Conservation (phyloP, 2,113 vertebrate species). For the Caretta caretta region DNA sequence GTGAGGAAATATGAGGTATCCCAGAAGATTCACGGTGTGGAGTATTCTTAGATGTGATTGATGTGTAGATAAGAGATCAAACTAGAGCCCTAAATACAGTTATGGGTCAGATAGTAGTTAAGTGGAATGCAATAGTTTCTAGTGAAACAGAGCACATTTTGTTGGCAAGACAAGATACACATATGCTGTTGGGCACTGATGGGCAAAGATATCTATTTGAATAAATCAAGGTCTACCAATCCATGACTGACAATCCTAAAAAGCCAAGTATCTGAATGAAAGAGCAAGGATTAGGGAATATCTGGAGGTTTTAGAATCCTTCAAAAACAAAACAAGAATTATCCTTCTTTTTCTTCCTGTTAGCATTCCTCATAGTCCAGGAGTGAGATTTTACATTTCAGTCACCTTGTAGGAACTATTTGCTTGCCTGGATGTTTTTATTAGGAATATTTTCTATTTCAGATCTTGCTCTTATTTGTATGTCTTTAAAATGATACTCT, state of each 20-base stretch:
- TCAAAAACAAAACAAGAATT: neutral
- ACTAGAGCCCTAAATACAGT: neutral
- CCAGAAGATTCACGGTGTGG: accelerated
- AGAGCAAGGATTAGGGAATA: neutral
- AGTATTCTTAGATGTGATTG: neutral
- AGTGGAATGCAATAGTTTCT: neutral
- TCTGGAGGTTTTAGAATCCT: neutral
- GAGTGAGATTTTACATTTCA: neutral
- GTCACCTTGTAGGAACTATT: neutral
- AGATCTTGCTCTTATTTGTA: neutral
- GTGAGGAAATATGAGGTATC: accelerated
- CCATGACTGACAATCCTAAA: neutral
- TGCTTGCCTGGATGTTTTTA: neutral
- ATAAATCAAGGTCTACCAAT: neutral
- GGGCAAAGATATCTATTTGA: neutral
- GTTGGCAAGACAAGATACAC: neutral
- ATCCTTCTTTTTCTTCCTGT: neutral
- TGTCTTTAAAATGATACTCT: neutral
- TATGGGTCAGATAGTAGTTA: neutral
- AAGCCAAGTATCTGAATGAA: neutral
- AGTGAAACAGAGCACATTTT: neutral
- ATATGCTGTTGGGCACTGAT: accelerated
- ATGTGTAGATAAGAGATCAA: neutral
- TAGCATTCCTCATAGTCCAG: neutral
- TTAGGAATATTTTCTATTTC: neutral